A percentile compares a stretch with the other conserved stretches of the same genome.
phyloP scores from a whole-genome alignment of 2,888 invertebrate genomes.

The Orthonevra nobilis region DNA sequence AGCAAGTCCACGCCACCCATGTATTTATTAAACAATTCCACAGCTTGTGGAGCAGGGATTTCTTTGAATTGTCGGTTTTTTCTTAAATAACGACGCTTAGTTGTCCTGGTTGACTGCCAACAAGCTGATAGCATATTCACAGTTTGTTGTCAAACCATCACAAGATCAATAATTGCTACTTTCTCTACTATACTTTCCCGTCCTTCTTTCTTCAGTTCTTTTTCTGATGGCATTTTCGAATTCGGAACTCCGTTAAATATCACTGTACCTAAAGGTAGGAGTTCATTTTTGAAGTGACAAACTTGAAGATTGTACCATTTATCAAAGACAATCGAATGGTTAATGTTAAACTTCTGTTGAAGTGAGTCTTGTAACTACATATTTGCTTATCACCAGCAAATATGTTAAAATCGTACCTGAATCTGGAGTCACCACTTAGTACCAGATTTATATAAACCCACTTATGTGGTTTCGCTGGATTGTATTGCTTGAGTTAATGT shows the following conservation, averaged over 20 bases:
- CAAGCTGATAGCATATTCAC: too few relatives aligned
- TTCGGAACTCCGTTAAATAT: conserved; percentile 23
- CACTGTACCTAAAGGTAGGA: conserved; percentile 45
- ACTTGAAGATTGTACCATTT: too few relatives aligned
- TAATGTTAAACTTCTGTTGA: too few relatives aligned
- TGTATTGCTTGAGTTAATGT: too few relatives aligned
- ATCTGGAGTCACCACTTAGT: too few relatives aligned
- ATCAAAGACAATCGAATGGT: too few relatives aligned
- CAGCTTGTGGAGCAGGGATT: conserved; percentile 32
- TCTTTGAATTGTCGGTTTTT: conserved; percentile 44
- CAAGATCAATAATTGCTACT: conserved; percentile 42
- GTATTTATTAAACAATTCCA: conserved; percentile 41
- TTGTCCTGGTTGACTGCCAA: too few relatives aligned
- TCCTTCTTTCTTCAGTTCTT: conserved; percentile 54
- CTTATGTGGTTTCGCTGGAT: too few relatives aligned
- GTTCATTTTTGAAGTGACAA: too few relatives aligned
- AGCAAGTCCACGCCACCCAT: conserved; percentile 46
- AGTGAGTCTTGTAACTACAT: too few relatives aligned
- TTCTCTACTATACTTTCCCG: conserved; percentile 33
- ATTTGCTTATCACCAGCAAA: background rate
- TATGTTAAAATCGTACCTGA: too few relatives aligned
- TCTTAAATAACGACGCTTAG: conserved; percentile 37
- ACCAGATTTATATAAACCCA: too few relatives aligned
- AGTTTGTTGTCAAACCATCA: conserved; percentile 44
- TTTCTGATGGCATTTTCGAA: conserved; percentile 50